Conservation (phyloP, 1,140 invertebrate genomes). For the Stegodyphus dumicola region DNA sequence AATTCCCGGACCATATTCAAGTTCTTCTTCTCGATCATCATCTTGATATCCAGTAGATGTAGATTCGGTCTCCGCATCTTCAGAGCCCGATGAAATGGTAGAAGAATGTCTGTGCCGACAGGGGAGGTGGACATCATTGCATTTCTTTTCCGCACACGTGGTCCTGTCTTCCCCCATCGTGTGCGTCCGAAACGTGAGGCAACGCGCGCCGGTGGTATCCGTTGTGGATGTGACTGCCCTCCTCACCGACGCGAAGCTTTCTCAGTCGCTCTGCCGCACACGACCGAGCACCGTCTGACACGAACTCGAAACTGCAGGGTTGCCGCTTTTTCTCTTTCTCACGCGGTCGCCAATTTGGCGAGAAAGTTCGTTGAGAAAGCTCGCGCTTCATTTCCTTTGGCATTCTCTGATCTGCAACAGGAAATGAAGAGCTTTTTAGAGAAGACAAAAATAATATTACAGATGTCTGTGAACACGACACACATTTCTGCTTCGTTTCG, state of each 20-base stretch:
- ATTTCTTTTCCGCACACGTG: conserved; percentile 37
- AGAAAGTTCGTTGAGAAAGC: neutral
- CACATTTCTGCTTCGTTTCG: too few relatives aligned
- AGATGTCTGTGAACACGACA: too few relatives aligned
- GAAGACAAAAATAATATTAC: too few relatives aligned
- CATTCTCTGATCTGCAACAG: too few relatives aligned
- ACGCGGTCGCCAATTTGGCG: too few relatives aligned
- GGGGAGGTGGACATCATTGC: neutral
- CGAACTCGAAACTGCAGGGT: conserved; percentile 41
- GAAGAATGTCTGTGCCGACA: conserved; percentile 49
- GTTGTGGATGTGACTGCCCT: neutral
- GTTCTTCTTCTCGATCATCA: conserved; percentile 72
- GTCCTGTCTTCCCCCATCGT: conserved; percentile 47
- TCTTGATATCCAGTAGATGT: conserved; percentile 35
- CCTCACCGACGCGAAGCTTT: conserved; percentile 19
- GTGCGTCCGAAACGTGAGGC: neutral
- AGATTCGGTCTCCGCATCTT: conserved; percentile 48
- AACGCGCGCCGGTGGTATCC: neutral
- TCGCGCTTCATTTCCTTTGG: neutral
- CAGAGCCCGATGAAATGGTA: conserved; percentile 46
- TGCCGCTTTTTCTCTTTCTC: neutral
- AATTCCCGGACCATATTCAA: conserved; percentile 91
- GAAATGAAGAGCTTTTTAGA: too few relatives aligned
- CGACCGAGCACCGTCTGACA: conserved; percentile 54
- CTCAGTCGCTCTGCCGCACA: conserved; percentile 34